A percentile compares a stretch with the other conserved stretches of the same genome.
Evolutionary conservation across 1,140 invertebrate species (phyloP).

Genomic region (Zaprionus inermis): DNA sequence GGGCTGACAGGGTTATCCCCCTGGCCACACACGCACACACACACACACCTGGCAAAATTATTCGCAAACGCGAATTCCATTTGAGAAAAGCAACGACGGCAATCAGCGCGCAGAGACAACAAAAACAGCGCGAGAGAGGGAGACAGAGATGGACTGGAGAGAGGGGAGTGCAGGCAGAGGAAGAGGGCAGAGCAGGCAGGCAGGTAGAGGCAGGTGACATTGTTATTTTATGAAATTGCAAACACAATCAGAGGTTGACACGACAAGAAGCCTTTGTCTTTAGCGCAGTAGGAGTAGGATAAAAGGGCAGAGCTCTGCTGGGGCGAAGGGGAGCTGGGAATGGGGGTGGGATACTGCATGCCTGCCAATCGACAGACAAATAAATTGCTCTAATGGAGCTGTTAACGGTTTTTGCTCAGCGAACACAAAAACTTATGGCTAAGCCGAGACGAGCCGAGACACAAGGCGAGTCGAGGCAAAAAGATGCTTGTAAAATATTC

Average conservation of each 20-base stretch:
- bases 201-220: slow-evolving; percentile 42
- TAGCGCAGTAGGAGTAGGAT: slow-evolving; percentile 21
- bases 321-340: neutral
- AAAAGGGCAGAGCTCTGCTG: no score
- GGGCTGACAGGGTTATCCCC: neutral
- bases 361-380: slow-evolving; percentile 63
- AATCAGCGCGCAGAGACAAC: slow-evolving; percentile 63
- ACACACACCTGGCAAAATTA: slow-evolving; percentile 74
- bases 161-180: neutral
- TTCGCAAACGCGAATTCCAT: slow-evolving; percentile 78
- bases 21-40: slow-evolving; percentile 39
- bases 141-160: no score
- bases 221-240: slow-evolving; percentile 83
- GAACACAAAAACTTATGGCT: slow-evolving; percentile 56
- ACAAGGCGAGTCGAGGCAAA: slow-evolving; percentile 1
- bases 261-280: slow-evolving; percentile 61
- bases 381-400: slow-evolving; percentile 82
- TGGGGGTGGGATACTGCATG: neutral
- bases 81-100: slow-evolving; percentile 69
- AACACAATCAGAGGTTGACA: slow-evolving; percentile 74
- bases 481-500: slow-evolving; percentile 71
- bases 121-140: no score
- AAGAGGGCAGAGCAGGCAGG: neutral
- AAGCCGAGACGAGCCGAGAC: neutral
- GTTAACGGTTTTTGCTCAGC: slow-evolving; percentile 62